Percentiles rank a stretch among this genome's conserved stretches.
These are phyloP conservation scores for Sardina pilchardus DNA, from an alignment of 2,113 vertebrate genomes.

Conservation along the genomic window DNA sequence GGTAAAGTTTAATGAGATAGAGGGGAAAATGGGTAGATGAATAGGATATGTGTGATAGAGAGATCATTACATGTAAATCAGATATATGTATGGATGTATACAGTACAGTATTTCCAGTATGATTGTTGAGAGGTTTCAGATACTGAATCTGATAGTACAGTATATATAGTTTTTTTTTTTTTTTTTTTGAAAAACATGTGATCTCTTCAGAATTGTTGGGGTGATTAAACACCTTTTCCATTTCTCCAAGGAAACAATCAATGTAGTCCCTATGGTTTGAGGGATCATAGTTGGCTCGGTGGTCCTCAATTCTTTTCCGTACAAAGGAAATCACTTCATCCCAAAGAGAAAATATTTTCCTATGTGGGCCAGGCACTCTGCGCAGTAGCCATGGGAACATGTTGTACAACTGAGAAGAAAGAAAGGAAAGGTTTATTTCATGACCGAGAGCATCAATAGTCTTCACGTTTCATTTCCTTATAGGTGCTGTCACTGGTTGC, in stretches of 20 bases:
- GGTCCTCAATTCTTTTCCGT: conserved; percentile 57
- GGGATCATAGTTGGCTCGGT: conserved; percentile 72
- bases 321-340: conserved; percentile 53
- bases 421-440: background rate
- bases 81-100: too few relatives aligned
- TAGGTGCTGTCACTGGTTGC: background rate
- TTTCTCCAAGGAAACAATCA: conserved; percentile 78
- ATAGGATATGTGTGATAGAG: too few relatives aligned
- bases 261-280: conserved; percentile 76
- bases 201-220: too few relatives aligned
- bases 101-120: too few relatives aligned
- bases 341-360: conserved; percentile 50
- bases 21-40: background rate
- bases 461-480: background rate
- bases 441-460: conserved; percentile 21
- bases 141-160: too few relatives aligned
- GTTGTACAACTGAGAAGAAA: conserved; percentile 68
- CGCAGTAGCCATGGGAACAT: conserved; percentile 67
- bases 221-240: conserved; percentile 75
- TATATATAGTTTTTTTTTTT: too few relatives aligned
- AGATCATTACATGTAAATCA: too few relatives aligned
- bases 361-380: conserved; percentile 74
- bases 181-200: too few relatives aligned
- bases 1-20: too few relatives aligned
- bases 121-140: too few relatives aligned